These are phyloP conservation scores for Vidua chalybeata DNA, from an alignment of 2,113 vertebrate genomes.

Conservation along the genomic window DNA sequence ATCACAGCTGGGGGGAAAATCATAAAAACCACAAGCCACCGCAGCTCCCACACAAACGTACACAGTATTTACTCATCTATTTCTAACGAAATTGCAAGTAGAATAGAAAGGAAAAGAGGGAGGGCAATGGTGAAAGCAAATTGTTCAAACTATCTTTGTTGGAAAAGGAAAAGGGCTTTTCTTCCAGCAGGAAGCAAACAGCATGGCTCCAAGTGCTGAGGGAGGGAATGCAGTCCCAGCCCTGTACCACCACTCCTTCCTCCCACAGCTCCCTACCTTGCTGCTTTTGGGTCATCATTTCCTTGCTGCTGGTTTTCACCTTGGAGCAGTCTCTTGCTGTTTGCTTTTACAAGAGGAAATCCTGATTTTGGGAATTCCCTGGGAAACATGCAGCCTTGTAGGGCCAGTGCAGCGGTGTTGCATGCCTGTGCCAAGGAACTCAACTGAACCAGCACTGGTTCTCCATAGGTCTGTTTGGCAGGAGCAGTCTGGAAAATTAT, in stretches of 20 bases:
- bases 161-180: constrained; percentile 9
- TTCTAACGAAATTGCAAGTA: background rate
- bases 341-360: background rate
- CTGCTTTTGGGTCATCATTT: background rate
- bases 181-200: background rate
- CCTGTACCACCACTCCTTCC: background rate
- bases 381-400: accelerated
- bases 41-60: background rate
- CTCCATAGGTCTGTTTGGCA: background rate
- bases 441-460: accelerated
- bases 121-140: background rate
- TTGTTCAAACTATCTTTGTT: background rate
- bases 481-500: background rate
- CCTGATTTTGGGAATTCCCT: background rate
- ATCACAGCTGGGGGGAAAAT: constrained; percentile 44
- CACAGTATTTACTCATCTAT: constrained; percentile 31
- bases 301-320: background rate
- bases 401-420: accelerated
- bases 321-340: background rate
- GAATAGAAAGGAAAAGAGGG: background rate
- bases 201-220: background rate
- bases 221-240: background rate
- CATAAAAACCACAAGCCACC: background rate
- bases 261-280: background rate
- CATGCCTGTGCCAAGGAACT: accelerated